Conservation (phyloP, 2,113 vertebrate species). For the Strix uralensis region DNA sequence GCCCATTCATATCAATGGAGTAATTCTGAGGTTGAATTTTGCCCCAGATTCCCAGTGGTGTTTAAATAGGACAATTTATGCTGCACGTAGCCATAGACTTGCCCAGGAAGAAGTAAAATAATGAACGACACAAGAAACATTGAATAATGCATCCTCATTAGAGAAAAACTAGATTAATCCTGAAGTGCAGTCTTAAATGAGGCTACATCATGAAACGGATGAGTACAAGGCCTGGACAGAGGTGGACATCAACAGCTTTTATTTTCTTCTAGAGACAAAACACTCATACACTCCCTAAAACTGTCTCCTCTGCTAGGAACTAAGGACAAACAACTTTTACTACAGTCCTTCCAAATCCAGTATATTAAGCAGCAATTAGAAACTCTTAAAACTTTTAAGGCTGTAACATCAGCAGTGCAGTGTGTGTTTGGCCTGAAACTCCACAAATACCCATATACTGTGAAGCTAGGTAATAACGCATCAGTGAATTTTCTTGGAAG, state of each 20-base stretch:
- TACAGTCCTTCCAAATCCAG: neutral
- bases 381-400: neutral
- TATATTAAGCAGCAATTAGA: neutral
- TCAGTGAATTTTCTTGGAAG: neutral
- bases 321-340: neutral
- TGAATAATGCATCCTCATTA: neutral
- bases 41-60: neutral
- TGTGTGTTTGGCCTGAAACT: neutral
- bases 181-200: neutral
- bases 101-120: neutral
- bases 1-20: neutral
- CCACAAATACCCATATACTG: neutral
- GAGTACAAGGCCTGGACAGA: neutral
- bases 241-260: neutral
- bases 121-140: neutral
- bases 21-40: neutral
- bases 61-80: neutral
- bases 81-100: neutral
- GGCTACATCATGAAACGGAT: accelerated
- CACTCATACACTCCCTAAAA: neutral
- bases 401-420: neutral
- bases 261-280: neutral
- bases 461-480: neutral
- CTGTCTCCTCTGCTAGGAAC: neutral
- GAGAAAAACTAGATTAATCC: neutral